Evolutionary conservation across 1,140 invertebrate genomes (phyloP).

Genomic region (Melitaea cinxia): DNA sequence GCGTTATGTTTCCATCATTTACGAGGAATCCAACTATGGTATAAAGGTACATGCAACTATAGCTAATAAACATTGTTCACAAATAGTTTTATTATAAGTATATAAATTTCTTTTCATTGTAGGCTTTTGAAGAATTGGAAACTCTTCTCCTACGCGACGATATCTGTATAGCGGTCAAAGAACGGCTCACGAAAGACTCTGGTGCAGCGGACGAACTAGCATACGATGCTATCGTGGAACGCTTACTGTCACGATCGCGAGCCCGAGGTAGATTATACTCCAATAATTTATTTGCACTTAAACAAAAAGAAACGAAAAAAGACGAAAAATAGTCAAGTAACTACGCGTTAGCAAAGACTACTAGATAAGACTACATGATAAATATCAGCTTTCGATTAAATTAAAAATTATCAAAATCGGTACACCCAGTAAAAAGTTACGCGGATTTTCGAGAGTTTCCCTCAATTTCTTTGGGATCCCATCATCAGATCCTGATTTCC

Average conservation of each 20-base stretch:
- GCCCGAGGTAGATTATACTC: slow-evolving; percentile 87
- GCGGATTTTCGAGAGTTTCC: too few species aligned
- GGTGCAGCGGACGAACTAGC: slow-evolving; percentile 93
- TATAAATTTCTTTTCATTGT: slow-evolving; percentile 3
- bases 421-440: too few species aligned
- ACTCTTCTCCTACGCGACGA: slow-evolving; percentile 89
- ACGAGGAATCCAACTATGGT: slow-evolving; percentile 98
- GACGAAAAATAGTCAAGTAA: too few species aligned
- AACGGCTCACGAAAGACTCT: slow-evolving; percentile 96
- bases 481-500: too few species aligned
- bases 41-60: slow-evolving; percentile 84
- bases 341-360: too few species aligned
- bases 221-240: slow-evolving; percentile 93
- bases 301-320: too few species aligned
- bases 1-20: slow-evolving; percentile 97
- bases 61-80: not conserved
- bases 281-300: too few species aligned
- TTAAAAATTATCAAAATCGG: too few species aligned
- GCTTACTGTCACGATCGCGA: slow-evolving; percentile 90
- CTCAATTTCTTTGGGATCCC: too few species aligned
- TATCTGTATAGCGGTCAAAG: slow-evolving; percentile 97
- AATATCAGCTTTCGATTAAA: too few species aligned
- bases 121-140: slow-evolving; percentile 97
- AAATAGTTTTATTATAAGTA: not conserved
- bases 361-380: too few species aligned